Conservation (phyloP, 2,113 vertebrate genomes). For the Pyxicephalus adspersus region DNA sequence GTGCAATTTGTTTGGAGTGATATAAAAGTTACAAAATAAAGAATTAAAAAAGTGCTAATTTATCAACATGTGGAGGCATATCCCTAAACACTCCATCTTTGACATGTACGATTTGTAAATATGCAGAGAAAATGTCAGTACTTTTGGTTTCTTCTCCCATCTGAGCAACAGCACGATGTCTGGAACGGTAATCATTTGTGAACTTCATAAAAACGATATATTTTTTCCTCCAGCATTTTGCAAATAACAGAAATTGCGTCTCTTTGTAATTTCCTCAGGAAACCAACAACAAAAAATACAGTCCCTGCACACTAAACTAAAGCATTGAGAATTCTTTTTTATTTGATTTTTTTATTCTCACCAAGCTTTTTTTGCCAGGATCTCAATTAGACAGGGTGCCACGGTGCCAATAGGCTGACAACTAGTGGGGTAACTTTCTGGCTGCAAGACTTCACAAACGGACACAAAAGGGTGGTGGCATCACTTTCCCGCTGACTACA, state of each 20-base stretch:
- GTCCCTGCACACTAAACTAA: constrained; percentile 10
- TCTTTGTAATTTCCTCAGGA: constrained; percentile 16
- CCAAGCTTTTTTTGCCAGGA: constrained; percentile 43
- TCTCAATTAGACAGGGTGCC: constrained; percentile 33
- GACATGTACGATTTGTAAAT: neutral
- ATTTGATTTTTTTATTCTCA: constrained; percentile 22
- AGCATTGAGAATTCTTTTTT: constrained; percentile 1
- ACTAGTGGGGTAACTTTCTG: constrained; percentile 28
- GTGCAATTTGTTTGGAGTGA: neutral
- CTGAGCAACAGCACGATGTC: neutral
- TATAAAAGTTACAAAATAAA: neutral
- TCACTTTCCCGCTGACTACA: constrained; percentile 49
- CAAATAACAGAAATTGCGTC: neutral
- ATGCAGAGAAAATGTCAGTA: constrained; percentile 18
- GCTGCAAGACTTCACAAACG: constrained; percentile 37
- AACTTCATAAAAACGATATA: constrained; percentile 13
- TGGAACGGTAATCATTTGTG: constrained; percentile 23
- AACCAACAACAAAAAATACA: neutral
- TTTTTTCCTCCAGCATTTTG: constrained; percentile 22
- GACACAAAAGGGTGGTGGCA: constrained; percentile 28
- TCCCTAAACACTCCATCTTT: neutral
- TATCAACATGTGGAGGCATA: neutral
- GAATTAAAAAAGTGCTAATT: neutral
- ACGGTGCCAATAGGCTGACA: constrained; percentile 39
- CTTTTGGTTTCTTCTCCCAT: neutral